phyloP scores from a whole-genome alignment of 2,797 vertebrate species.

The Oceanodroma leucorhoa region DNA sequence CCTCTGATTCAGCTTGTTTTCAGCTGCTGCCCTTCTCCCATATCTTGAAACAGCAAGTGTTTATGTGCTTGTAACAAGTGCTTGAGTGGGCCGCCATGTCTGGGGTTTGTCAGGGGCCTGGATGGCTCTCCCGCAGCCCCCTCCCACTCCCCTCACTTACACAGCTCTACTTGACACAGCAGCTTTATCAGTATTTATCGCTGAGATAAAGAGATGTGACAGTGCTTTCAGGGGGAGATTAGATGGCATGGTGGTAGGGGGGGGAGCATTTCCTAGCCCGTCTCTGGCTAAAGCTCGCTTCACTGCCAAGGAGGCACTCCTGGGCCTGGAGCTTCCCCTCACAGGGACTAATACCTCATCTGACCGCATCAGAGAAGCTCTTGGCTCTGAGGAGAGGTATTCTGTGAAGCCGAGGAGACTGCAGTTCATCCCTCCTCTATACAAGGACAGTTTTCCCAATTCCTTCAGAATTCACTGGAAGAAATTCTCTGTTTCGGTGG shows the following conservation, averaged over 20 bases:
- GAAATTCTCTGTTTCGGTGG: background rate
- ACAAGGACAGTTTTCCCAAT: background rate
- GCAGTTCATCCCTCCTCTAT: background rate
- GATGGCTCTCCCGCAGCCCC: slow-evolving; percentile 77
- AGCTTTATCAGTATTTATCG: slow-evolving; percentile 30
- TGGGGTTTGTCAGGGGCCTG: slow-evolving; percentile 80
- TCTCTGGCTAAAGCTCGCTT: background rate
- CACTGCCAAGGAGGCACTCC: background rate
- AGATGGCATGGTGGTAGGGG: background rate
- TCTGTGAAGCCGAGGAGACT: background rate
- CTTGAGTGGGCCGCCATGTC: slow-evolving; percentile 80
- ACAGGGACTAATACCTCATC: background rate
- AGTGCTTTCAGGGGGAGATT: background rate
- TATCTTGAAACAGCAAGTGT: slow-evolving; percentile 83
- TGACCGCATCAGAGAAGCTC: background rate
- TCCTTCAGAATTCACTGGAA: background rate
- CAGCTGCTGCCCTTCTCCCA: slow-evolving; percentile 63
- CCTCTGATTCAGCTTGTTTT: slow-evolving; percentile 40
- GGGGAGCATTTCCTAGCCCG: background rate
- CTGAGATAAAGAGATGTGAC: background rate
- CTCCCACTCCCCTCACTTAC: background rate
- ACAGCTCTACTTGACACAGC: background rate
- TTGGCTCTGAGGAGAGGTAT: background rate
- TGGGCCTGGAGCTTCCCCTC: background rate
- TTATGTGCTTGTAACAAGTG: slow-evolving; percentile 89